phyloP scores from a whole-genome alignment of 2,888 invertebrate genomes.

The Lepetodrilus schrolli region DNA sequence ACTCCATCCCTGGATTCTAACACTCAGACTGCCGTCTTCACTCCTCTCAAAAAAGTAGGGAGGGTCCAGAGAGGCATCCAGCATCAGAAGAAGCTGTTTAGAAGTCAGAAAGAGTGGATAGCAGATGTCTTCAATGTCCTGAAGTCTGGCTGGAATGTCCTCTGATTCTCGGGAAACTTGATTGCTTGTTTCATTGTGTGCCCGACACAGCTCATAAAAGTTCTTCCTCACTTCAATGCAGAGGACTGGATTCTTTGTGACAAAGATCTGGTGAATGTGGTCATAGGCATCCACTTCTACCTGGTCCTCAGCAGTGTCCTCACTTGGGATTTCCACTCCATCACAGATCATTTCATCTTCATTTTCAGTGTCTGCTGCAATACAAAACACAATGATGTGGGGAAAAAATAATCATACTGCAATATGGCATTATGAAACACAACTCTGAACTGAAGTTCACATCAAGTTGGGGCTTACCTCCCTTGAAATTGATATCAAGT shows the following conservation, averaged over 20 bases:
- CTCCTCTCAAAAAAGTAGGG: conserved; percentile 63
- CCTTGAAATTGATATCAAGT: too few relatives aligned
- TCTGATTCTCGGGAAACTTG: conserved; percentile 44
- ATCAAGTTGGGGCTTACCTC: too few relatives aligned
- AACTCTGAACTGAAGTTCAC: too few relatives aligned
- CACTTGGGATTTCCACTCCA: not conserved
- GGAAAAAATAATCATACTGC: too few relatives aligned
- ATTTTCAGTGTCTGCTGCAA: conserved; percentile 28
- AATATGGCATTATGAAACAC: too few relatives aligned
- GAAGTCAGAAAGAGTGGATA: conserved; percentile 68
- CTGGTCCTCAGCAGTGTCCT: conserved; percentile 22
- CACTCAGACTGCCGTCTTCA: conserved; percentile 49
- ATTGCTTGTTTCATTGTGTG: conserved; percentile 45
- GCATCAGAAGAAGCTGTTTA: conserved; percentile 60
- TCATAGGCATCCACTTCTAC: conserved; percentile 35
- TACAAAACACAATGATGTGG: too few relatives aligned
- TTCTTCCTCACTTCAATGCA: conserved; percentile 68
- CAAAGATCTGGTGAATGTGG: conserved; percentile 55
- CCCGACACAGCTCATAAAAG: conserved; percentile 62
- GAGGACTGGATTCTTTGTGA: conserved; percentile 68
- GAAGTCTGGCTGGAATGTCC: conserved; percentile 2
- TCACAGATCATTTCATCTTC: not conserved
- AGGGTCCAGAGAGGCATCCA: conserved; percentile 62
- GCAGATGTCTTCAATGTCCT: conserved; percentile 39
- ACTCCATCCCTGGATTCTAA: conserved; percentile 41